Percentiles rank a stretch among this genome's conserved stretches.
Evolutionary conservation across 2,888 invertebrate species (phyloP).

Genomic region (Galeruca laticollis): DNA sequence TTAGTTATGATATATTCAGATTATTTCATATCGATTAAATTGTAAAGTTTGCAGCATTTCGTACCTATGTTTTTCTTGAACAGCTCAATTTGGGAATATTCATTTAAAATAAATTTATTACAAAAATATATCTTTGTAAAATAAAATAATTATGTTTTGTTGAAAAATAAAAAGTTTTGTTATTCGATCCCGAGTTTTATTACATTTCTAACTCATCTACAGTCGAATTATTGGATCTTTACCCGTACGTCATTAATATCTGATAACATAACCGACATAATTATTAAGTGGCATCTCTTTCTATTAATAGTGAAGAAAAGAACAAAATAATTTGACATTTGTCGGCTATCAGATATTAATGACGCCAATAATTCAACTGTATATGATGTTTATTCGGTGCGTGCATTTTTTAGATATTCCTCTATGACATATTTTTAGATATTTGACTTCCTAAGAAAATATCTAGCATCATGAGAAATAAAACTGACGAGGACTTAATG

Average conservation of each 20-base stretch:
- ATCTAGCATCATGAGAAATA: no score
- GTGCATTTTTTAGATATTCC: no score
- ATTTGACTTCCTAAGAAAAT: no score
- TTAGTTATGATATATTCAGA: slow-evolving; percentile 15
- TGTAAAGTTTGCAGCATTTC: slow-evolving; percentile 5
- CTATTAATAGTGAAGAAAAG: no score
- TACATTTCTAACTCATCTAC: slow-evolving; percentile 1
- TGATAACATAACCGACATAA: no score
- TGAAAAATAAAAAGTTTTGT: slow-evolving; percentile 37
- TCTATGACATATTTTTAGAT: no score
- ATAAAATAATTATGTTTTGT: slow-evolving; percentile 35
- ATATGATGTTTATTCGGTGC: no score
- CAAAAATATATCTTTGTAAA: slow-evolving; percentile 30
- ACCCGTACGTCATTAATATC: background rate
- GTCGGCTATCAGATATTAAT: no score
- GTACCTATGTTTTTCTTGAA: slow-evolving; percentile 11
- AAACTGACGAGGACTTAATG: no score
- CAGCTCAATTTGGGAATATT: slow-evolving; percentile 38
- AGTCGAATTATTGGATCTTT: background rate
- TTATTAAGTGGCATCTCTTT: no score
- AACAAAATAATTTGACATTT: no score
- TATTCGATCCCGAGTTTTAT: slow-evolving; percentile 13
- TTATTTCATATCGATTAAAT: slow-evolving; percentile 1
- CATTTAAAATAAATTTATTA: slow-evolving; percentile 21
- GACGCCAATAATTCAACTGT: no score